Conservation (phyloP, 2,888 invertebrate species). For the Allophyes oxyacanthae region DNA sequence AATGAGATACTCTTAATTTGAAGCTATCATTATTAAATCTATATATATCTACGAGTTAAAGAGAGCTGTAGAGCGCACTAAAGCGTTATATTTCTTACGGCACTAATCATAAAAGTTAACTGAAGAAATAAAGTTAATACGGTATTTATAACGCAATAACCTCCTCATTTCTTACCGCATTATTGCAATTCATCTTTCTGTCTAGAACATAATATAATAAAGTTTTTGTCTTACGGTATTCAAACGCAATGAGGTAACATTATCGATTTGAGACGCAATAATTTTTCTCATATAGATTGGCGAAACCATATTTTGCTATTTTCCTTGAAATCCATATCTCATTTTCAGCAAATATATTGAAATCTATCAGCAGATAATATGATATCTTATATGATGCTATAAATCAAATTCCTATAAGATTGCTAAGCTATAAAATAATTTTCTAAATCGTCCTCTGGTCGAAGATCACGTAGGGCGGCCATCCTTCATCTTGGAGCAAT, state of each 20-base stretch:
- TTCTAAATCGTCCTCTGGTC: constrained; percentile 65
- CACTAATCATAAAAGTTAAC: constrained; percentile 50
- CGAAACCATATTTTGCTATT: too few species aligned
- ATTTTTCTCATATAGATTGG: too few species aligned
- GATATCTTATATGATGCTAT: constrained; percentile 18
- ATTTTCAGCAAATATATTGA: too few species aligned
- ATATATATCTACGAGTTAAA: not conserved
- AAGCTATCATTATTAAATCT: not conserved
- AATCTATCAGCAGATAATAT: too few species aligned
- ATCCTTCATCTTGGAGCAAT: constrained; percentile 65
- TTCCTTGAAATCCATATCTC: too few species aligned
- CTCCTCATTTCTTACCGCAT: constrained; percentile 6
- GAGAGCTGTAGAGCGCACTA: constrained; percentile 17
- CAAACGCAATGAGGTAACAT: too few species aligned
- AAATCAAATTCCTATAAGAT: constrained; percentile 49
- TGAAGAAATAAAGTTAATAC: constrained; percentile 41
- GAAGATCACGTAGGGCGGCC: constrained; percentile 72
- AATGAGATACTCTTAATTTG: not conserved
- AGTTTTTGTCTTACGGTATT: too few species aligned
- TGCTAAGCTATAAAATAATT: constrained; percentile 61
- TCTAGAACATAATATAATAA: not conserved
- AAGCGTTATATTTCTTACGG: constrained; percentile 49
- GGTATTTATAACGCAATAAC: constrained; percentile 42
- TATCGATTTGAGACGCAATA: too few species aligned
- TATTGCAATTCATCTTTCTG: constrained; percentile 6